Conservation (phyloP, 1,140 invertebrate species). For the Choristoneura fumiferana region DNA sequence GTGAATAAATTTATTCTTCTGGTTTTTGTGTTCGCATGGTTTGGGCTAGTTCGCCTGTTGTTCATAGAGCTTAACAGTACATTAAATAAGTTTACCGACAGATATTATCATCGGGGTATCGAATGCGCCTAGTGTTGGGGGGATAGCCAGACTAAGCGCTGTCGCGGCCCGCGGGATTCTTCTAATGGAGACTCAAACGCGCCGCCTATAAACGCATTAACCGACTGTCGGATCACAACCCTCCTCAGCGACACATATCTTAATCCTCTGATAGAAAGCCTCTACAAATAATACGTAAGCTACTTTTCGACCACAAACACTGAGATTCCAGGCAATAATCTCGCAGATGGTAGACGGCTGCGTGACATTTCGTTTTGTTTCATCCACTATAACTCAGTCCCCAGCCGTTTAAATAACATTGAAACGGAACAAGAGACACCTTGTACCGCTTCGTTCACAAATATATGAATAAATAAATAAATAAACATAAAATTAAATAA, state of each 20-base stretch:
- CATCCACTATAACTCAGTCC: slow-evolving; percentile 62
- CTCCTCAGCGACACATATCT: slow-evolving; percentile 41
- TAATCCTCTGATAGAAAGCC: slow-evolving; percentile 28
- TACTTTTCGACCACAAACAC: slow-evolving; percentile 20
- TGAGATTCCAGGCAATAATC: slow-evolving; percentile 25
- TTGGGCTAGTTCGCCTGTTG: not conserved
- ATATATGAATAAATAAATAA: no score
- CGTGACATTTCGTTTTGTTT: slow-evolving; percentile 56
- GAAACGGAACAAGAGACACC: no score
- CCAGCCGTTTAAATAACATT: slow-evolving; percentile 65
- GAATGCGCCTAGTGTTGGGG: slow-evolving; percentile 7
- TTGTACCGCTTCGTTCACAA: no score
- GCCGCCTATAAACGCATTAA: slow-evolving; percentile 60
- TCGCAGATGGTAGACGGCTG: slow-evolving; percentile 15
- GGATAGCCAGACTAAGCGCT: slow-evolving; percentile 32
- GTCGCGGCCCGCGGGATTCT: slow-evolving; percentile 19
- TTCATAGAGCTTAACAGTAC: not conserved
- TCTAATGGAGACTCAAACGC: slow-evolving; percentile 46
- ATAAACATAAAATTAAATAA: no score
- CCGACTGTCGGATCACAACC: slow-evolving; percentile 51
- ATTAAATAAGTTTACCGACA: not conserved
- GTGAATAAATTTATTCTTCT: no score
- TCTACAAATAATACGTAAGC: slow-evolving; percentile 32
- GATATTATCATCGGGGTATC: slow-evolving; percentile 1
- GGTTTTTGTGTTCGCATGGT: not conserved